These are phyloP conservation scores for Pygocentrus nattereri DNA, from an alignment of 2,797 vertebrate species.

Conservation along the genomic window DNA sequence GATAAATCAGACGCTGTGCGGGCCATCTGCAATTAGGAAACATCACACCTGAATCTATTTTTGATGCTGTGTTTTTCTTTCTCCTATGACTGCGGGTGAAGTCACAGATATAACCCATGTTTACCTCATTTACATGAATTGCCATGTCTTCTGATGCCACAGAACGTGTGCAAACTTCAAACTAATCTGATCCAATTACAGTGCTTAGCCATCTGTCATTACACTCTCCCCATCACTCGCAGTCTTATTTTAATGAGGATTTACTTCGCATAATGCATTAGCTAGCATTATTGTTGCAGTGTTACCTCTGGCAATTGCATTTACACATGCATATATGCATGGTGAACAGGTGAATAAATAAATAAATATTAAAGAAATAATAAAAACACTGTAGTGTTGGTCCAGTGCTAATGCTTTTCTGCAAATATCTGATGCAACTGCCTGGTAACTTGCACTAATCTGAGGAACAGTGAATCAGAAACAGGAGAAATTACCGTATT, in stretches of 20 bases:
- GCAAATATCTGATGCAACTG: conserved; percentile 56
- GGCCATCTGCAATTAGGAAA: conserved; percentile 47
- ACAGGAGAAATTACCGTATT: conserved; percentile 21
- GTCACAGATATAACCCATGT: conserved; percentile 36
- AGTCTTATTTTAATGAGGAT: conserved; percentile 55
- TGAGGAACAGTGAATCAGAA: background rate
- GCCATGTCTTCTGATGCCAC: conserved; percentile 28
- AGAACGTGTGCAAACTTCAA: conserved; percentile 49
- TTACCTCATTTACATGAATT: conserved; percentile 48
- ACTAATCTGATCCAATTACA: conserved; percentile 55
- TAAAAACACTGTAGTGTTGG: conserved; percentile 23
- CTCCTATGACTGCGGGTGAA: conserved; percentile 22
- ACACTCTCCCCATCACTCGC: conserved; percentile 45
- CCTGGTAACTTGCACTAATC: conserved; percentile 55
- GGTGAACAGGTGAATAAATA: background rate
- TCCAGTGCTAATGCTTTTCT: conserved; percentile 47
- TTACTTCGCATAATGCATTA: conserved; percentile 37
- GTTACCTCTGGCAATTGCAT: background rate
- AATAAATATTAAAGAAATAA: background rate
- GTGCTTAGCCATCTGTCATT: conserved; percentile 60
- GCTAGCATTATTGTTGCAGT: conserved; percentile 34
- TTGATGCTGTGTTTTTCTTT: conserved; percentile 14
- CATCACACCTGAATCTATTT: conserved; percentile 49
- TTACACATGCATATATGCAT: background rate
- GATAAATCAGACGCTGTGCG: conserved; percentile 39